phyloP scores from a whole-genome alignment of 2,797 vertebrate genomes.

The Percopsis omiscomaycus region DNA sequence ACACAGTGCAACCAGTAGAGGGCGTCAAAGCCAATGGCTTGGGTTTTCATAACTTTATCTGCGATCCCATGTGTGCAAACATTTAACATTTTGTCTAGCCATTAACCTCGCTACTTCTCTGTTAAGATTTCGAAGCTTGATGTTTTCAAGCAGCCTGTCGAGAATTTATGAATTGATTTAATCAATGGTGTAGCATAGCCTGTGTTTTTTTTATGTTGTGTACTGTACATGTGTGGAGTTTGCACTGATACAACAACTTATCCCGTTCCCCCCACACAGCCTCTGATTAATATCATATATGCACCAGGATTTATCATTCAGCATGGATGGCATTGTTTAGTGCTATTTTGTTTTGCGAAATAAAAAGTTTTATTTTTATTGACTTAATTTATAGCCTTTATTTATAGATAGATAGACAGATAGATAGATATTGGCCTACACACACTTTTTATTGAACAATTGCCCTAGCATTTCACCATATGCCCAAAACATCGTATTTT shows the following conservation, averaged over 20 bases:
- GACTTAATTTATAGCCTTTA: not conserved
- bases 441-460: not conserved
- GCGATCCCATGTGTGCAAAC: not conserved
- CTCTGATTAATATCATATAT: too few species aligned
- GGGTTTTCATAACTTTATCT: not conserved
- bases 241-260: too few species aligned
- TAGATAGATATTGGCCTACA: too few species aligned
- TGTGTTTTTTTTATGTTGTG: too few species aligned
- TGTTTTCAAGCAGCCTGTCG: too few species aligned
- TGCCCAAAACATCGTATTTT: too few species aligned
- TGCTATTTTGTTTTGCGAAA: slow-evolving; percentile 4
- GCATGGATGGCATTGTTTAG: slow-evolving; percentile 11
- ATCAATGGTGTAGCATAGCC: too few species aligned
- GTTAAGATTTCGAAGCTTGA: too few species aligned
- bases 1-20: slow-evolving; percentile 23
- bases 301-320: not conserved
- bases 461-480: not conserved
- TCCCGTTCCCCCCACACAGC: too few species aligned
- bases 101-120: not conserved
- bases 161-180: too few species aligned
- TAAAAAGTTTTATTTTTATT: slow-evolving; percentile 25
- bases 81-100: not conserved
- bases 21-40: not conserved
- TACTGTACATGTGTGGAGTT: too few species aligned
- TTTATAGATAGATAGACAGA: not conserved